phyloP scores from a whole-genome alignment of 2,113 vertebrate species.

The Corvus moneduloides region DNA sequence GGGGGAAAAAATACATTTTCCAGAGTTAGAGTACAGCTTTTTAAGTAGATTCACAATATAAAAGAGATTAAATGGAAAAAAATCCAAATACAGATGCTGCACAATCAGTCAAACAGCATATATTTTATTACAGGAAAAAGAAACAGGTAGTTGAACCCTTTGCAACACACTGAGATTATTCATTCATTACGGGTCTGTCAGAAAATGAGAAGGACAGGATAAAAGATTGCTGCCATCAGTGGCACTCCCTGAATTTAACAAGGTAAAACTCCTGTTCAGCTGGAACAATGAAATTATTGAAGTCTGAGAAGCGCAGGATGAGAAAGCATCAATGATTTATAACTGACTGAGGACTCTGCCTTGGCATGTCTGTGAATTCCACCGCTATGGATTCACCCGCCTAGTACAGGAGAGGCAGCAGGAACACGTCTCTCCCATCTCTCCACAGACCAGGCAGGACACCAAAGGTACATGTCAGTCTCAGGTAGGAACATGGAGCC shows the following conservation, averaged over 20 bases:
- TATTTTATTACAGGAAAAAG: constrained; percentile 11
- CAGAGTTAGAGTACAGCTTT: background rate
- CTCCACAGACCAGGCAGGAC: background rate
- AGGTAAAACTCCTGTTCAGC: constrained; percentile 24
- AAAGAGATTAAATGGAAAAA: background rate
- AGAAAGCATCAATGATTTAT: constrained; percentile 15
- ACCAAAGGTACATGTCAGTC: background rate
- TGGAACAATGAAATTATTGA: constrained; percentile 1
- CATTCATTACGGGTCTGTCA: constrained; percentile 13
- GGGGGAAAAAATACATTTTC: background rate
- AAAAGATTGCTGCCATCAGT: constrained; percentile 10
- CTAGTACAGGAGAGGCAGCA: background rate
- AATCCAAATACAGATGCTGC: background rate
- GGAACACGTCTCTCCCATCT: accelerated
- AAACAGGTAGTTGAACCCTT: background rate
- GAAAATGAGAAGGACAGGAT: constrained; percentile 36
- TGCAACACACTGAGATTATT: constrained; percentile 17
- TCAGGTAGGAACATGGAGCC: background rate
- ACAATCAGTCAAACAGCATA: background rate
- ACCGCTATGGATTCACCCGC: accelerated
- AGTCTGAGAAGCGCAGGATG: background rate
- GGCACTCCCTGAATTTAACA: constrained; percentile 33
- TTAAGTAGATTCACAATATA: background rate
- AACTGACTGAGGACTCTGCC: background rate
- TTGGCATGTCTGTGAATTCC: background rate